Evolutionary conservation across 2,888 invertebrate genomes (phyloP).

Genomic region (Sinhomidia bicolor): DNA sequence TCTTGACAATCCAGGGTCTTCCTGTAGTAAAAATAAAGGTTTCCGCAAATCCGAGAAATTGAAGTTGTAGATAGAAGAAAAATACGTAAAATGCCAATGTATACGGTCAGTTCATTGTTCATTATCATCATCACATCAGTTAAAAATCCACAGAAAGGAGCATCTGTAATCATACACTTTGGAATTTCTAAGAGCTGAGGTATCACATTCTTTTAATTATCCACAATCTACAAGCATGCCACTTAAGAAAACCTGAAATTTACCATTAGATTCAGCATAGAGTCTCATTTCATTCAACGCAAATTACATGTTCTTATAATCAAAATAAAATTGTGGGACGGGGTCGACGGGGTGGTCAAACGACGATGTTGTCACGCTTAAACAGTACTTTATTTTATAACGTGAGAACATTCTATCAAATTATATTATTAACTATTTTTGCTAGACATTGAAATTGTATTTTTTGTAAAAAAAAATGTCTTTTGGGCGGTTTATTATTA

Average conservation of each 20-base stretch:
- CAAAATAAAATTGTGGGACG: conserved; percentile 12
- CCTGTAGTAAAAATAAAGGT: too few relatives aligned
- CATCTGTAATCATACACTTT: too few relatives aligned
- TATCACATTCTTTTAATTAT: too few relatives aligned
- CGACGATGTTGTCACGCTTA: conserved; percentile 28
- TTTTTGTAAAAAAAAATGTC: conserved; percentile 13
- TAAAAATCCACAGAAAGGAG: too few relatives aligned
- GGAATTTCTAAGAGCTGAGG: too few relatives aligned
- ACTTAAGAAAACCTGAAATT: neutral
- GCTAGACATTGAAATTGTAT: conserved; percentile 11
- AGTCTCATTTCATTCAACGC: neutral
- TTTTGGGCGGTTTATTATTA: conserved; percentile 7
- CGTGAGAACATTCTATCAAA: conserved; percentile 12
- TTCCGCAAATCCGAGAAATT: too few relatives aligned
- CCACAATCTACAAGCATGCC: neutral
- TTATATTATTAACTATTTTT: neutral
- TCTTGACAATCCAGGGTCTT: too few relatives aligned
- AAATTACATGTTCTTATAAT: neutral
- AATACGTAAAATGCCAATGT: too few relatives aligned
- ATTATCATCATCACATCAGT: too few relatives aligned
- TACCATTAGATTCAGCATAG: neutral
- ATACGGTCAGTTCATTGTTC: too few relatives aligned
- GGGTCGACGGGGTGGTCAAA: conserved; percentile 26
- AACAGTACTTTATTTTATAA: neutral
- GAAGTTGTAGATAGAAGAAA: too few relatives aligned